These are phyloP conservation scores for Phoxinus dragarum DNA, from an alignment of 2,797 vertebrate species.

Conservation along the genomic window DNA sequence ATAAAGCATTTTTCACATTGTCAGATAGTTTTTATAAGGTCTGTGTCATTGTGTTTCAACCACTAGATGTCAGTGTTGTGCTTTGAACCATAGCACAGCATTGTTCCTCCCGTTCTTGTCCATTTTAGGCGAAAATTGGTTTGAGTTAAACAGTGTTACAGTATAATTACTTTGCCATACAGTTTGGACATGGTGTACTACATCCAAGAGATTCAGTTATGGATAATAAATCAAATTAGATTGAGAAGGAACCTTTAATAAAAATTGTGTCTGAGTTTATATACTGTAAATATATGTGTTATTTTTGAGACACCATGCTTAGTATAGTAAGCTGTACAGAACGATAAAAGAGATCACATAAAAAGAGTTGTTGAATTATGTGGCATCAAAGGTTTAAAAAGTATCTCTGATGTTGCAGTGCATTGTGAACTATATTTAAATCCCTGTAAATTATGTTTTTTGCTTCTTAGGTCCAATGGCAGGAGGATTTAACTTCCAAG, in stretches of 20 bases:
- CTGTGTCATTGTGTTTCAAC: neutral
- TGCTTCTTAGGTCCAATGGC: conserved; percentile 81
- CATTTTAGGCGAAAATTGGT: neutral
- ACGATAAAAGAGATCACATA: neutral
- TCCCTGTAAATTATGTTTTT: neutral
- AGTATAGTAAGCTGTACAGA: neutral
- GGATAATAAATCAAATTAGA: neutral
- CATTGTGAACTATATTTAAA: neutral
- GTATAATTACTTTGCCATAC: neutral
- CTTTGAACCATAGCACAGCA: neutral
- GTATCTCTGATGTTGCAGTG: neutral
- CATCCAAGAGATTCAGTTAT: neutral
- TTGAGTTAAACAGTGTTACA: neutral
- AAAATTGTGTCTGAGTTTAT: neutral
- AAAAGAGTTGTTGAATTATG: neutral
- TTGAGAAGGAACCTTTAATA: too few species aligned
- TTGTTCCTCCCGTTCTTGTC: neutral
- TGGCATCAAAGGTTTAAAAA: neutral
- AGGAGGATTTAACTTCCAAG: conserved; percentile 92
- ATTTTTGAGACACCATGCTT: neutral
- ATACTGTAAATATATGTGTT: too few species aligned
- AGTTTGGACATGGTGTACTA: neutral
- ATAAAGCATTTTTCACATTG: neutral
- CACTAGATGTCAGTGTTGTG: conserved; percentile 35
- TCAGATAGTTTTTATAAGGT: neutral